Conservation (phyloP, 1,140 invertebrate genomes). For the Rhopalosiphum padi region DNA sequence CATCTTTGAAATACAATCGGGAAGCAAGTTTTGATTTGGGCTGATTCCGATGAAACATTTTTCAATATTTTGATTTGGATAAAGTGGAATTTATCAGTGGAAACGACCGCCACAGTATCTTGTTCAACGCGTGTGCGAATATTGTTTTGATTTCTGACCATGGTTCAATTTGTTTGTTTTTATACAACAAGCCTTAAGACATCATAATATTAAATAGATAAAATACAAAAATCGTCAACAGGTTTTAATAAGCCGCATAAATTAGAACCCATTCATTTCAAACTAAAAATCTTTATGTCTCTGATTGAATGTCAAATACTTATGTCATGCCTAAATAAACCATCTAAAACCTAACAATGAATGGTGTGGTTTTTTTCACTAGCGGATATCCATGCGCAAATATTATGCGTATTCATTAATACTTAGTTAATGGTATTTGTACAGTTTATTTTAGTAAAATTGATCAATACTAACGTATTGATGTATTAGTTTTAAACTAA, state of each 20-base stretch:
- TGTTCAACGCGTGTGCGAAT: not conserved
- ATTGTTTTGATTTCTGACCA: not conserved
- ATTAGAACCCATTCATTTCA: not conserved
- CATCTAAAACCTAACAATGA: slow-evolving; percentile 19
- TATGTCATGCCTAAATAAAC: not conserved
- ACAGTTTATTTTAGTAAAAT: not conserved
- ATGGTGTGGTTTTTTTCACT: not conserved
- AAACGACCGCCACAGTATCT: not conserved
- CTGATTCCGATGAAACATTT: not conserved
- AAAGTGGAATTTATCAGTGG: not conserved
- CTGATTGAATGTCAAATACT: not conserved
- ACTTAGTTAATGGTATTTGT: not conserved
- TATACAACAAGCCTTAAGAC: not conserved
- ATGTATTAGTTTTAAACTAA: not conserved
- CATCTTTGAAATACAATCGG: no score
- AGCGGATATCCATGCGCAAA: not conserved
- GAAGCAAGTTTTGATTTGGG: not conserved
- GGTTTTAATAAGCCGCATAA: not conserved
- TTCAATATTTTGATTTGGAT: not conserved
- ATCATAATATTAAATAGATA: not conserved
- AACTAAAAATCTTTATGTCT: not conserved
- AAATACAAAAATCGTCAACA: not conserved
- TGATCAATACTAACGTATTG: not conserved
- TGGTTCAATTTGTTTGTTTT: not conserved
- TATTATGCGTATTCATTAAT: not conserved